Evolutionary conservation across 2,888 invertebrate genomes (phyloP).

Genomic region (Anthophora plumipes): DNA sequence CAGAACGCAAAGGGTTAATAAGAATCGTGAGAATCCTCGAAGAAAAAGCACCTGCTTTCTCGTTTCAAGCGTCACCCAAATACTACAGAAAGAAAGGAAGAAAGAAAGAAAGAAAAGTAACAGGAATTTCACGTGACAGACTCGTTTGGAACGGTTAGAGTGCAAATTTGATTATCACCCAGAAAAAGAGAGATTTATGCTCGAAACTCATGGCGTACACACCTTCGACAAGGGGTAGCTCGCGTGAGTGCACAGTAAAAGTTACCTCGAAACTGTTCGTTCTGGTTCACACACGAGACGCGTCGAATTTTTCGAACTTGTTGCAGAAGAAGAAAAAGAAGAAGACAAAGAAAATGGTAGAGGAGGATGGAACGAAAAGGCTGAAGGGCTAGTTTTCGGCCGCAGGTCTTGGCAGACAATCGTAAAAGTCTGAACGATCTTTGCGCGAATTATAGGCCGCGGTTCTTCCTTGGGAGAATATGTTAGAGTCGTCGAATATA

Average conservation of each 20-base stretch:
- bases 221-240: neutral
- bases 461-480: constrained; percentile 71
- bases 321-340: constrained; percentile 4
- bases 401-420: constrained; percentile 83
- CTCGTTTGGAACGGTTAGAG: constrained; percentile 1
- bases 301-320: constrained; percentile 1
- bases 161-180: constrained; percentile 72
- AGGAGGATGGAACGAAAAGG: constrained; percentile 32
- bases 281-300: constrained; percentile 7
- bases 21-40: no score
- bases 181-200: constrained; percentile 46
- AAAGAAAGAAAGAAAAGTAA: neutral
- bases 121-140: neutral
- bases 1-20: no score
- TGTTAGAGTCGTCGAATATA: constrained; percentile 12
- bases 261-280: neutral
- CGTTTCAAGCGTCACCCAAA: no score
- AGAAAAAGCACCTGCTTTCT: no score
- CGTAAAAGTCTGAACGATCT: constrained; percentile 83
- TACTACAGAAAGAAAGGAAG: no score
- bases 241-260: constrained; percentile 18
- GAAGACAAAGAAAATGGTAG: neutral
- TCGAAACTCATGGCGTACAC: neutral
- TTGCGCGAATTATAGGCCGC: constrained; percentile 83
- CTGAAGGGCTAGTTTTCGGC: constrained; percentile 64